phyloP scores from a whole-genome alignment of 2,888 invertebrate genomes.

The Celastrina argiolus region DNA sequence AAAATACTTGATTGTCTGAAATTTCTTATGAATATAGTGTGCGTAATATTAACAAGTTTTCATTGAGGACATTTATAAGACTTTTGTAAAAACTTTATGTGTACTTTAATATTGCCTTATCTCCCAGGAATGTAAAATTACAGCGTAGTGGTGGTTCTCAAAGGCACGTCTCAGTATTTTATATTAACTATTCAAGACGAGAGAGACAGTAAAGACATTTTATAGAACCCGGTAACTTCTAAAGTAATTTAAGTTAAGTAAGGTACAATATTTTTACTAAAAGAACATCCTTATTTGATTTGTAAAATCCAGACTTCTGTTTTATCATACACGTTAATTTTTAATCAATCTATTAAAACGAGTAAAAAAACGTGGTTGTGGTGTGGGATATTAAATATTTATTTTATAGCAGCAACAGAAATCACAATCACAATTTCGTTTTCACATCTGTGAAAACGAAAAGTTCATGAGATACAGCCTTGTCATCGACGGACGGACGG shows the following conservation, averaged over 20 bases:
- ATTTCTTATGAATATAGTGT: neutral
- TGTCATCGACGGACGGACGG: too few species aligned
- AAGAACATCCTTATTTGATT: too few species aligned
- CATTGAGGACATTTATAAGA: neutral
- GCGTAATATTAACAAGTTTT: neutral
- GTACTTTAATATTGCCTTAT: neutral
- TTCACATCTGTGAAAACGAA: too few species aligned
- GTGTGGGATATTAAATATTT: too few species aligned
- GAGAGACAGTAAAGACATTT: neutral
- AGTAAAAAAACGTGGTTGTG: too few species aligned
- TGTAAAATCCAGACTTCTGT: too few species aligned
- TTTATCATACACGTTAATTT: too few species aligned
- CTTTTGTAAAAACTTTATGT: neutral
- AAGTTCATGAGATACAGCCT: too few species aligned
- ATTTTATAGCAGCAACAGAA: too few species aligned
- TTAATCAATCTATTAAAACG: too few species aligned
- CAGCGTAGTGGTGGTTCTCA: neutral
- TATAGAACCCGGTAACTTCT: neutral
- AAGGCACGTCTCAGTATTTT: constrained; percentile 3
- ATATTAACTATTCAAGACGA: constrained; percentile 5
- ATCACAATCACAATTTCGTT: too few species aligned
- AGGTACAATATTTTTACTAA: neutral
- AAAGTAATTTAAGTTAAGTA: neutral
- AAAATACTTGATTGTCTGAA: neutral
- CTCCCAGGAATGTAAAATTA: neutral